Conservation (phyloP, 1,140 invertebrate genomes). For the Orius laevigatus region DNA sequence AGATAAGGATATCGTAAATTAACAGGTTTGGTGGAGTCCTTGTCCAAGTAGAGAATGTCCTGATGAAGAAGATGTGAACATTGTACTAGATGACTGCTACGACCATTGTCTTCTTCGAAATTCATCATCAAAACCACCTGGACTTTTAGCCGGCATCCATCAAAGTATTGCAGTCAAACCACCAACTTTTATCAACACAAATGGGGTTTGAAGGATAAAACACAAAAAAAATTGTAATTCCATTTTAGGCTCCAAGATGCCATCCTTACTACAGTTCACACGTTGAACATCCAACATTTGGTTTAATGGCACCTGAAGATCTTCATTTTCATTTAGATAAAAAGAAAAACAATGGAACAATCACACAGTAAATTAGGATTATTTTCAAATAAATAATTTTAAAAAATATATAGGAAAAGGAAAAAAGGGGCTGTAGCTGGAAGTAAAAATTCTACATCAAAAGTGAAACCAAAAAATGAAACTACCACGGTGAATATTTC, state of each 20-base stretch:
- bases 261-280: too few relatives aligned
- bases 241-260: too few relatives aligned
- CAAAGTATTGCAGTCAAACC: conserved; percentile 23
- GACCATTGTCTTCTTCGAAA: conserved; percentile 43
- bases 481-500: not conserved
- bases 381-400: conserved; percentile 9
- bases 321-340: conserved; percentile 30
- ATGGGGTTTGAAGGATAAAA: conserved; percentile 3
- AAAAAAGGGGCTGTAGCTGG: not conserved
- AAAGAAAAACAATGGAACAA: conserved; percentile 28
- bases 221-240: not conserved
- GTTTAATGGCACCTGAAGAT: conserved; percentile 29
- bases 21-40: conserved; percentile 57
- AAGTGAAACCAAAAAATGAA: not conserved
- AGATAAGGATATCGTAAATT: not conserved
- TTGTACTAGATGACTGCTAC: conserved; percentile 46
- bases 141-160: conserved; percentile 21
- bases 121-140: conserved; percentile 23
- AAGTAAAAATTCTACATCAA: not conserved
- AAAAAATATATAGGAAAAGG: conserved; percentile 26
- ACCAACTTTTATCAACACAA: conserved; percentile 17
- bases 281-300: conserved; percentile 5
- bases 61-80: conserved; percentile 48
- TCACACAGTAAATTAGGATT: not conserved
- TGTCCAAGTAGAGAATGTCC: conserved; percentile 56